Evolutionary conservation across 2,888 invertebrate genomes (phyloP).

Genomic region (Thereva nobilitata): DNA sequence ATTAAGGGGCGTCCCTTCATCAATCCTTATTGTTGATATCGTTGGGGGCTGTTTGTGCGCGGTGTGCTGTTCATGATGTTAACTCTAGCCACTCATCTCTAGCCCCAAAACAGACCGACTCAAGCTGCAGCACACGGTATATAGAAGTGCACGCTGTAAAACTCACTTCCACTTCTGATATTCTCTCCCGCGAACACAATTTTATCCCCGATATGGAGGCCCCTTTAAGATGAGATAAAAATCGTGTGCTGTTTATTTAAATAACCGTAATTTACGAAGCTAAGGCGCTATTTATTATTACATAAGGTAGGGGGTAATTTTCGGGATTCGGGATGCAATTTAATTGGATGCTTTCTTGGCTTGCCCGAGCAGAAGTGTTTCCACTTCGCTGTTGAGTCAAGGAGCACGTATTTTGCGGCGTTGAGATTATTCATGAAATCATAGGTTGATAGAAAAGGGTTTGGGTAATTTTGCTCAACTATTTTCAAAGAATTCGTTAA

Average conservation of each 20-base stretch:
- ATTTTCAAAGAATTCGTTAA: conserved; percentile 31
- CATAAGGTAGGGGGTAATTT: conserved; percentile 41
- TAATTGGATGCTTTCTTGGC: conserved; percentile 30
- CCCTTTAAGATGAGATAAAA: conserved; percentile 46
- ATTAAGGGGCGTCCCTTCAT: conserved; percentile 54
- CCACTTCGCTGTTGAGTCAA: conserved; percentile 8
- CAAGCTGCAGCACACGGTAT: no score
- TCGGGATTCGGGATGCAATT: conserved; percentile 35
- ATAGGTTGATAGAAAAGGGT: conserved; percentile 31
- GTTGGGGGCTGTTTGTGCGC: background rate
- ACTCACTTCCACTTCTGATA: no score
- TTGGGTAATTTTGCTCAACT: conserved; percentile 23
- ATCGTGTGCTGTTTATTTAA: conserved; percentile 58
- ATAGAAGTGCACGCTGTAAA: no score
- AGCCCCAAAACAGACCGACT: no score
- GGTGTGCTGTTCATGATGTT: no score
- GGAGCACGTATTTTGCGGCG: conserved; percentile 28
- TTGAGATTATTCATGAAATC: conserved; percentile 23
- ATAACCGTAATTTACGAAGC: conserved; percentile 54
- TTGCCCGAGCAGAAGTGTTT: conserved; percentile 40
- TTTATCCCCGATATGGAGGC: conserved; percentile 5
- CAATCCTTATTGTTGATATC: conserved; percentile 47
- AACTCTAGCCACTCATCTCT: no score
- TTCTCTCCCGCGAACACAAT: no score
- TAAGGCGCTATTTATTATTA: conserved; percentile 51